Evolutionary conservation across 2,113 vertebrate species (phyloP), one percentile per base, ranked within the genome.

Genomic region (Sylvia atricapilla): DNA sequence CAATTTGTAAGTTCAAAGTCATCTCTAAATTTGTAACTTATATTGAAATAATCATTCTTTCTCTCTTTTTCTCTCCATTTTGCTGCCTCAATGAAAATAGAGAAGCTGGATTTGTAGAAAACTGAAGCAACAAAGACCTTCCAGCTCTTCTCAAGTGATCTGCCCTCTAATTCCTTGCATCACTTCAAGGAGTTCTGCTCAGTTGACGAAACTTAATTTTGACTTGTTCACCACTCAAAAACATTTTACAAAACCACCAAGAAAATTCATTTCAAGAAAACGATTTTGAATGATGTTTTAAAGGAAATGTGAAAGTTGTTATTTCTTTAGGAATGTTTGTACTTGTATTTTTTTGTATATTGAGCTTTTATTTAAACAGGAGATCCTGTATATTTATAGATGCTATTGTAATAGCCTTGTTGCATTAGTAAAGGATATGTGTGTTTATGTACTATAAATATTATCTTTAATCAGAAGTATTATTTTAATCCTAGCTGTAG

Each of bases 31-130:
- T 90, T 93, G 55, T 78, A 81, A 81, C 33, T 92, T 93, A 41
- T 6, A 73, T 67, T 77, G 79, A 90, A 94, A 88, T 93, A 93
- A 93, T 96, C 53, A 79, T 96, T 95, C 63, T 95, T 84, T 95
- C 37, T 95, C 44, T 95, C 50, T 95, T 73, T 94, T 62, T 95
- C 33, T 91, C 72, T 93, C 79, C 24, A 8, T 77, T 95, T 76
- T 80, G 63, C 92, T 94, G 89, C 79, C 55, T 93, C 92, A 97
- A 41, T 93, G 93, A 85, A 90, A 96, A 95, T 52, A 74, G 93
- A 74, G 59, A 76, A 95, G 89, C 82, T 91, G 90, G 63, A 88
- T 93, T 91, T 96, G 75, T 93, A 90, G 91, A 95, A 93, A 94
- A 70, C 87, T 83, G 87, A 67, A 95, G 93, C 87, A 90, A 92